Conservation (phyloP, 2,888 invertebrate genomes). For the Heliothis peltigera region DNA sequence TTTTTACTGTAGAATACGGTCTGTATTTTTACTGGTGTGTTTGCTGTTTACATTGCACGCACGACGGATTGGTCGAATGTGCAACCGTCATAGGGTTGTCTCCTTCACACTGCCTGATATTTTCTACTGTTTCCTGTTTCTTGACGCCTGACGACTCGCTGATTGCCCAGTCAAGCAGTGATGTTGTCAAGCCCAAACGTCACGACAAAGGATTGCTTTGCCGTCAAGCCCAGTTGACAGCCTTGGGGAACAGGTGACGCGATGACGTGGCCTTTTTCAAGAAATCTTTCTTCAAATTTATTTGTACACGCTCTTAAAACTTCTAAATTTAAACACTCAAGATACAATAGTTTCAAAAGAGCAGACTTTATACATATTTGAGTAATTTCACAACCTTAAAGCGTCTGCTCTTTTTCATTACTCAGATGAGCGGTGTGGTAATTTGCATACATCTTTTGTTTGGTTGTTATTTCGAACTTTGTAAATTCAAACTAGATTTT, state of each 20-base stretch:
- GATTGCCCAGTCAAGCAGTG: conserved; percentile 2
- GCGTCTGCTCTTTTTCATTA: conserved; percentile 5
- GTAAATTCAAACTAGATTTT: too few species aligned
- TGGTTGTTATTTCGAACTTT: background rate
- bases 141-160: background rate
- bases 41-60: conserved; percentile 75
- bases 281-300: background rate
- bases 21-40: conserved; percentile 72
- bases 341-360: background rate
- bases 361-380: conserved; percentile 21
- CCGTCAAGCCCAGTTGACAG: background rate
- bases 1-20: conserved; percentile 64
- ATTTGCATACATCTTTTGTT: conserved; percentile 16
- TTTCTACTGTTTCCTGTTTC: background rate
- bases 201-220: background rate
- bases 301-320: too few species aligned
- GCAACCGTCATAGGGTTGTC: conserved; percentile 58
- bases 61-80: conserved; percentile 68
- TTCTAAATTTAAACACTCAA: background rate
- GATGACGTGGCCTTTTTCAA: background rate
- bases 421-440: background rate
- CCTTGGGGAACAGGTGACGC: background rate
- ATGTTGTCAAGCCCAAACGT: conserved; percentile 1
- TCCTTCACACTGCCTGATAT: conserved; percentile 5
- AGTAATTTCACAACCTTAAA: background rate